Evolutionary conservation across 1,140 invertebrate species (phyloP), one percentile per base, ranked within the genome.

Genomic region (Megathymus violae): DNA sequence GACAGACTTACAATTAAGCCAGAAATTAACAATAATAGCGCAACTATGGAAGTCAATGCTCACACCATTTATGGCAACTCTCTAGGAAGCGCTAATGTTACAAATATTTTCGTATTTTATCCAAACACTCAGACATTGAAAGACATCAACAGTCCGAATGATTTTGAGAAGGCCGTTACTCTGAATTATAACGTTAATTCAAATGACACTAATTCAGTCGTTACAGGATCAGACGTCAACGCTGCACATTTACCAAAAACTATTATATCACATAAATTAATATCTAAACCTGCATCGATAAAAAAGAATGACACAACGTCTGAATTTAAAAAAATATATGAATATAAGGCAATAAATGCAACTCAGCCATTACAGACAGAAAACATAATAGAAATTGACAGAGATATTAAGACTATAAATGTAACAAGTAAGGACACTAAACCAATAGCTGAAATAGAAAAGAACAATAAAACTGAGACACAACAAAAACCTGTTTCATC

Each of bases 81-180:
- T 5, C 43, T 73, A 13, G 75, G 68, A 4, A 73, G 67, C 7
- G 76, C 75, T n/a, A 67, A 77, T 50, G 72, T 82, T 0, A 83
- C 74, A 13, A 83, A 83, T 36, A 52, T 82, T 7, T 82, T 72
- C 27, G 67, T 80, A 14, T 80, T 82, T 27, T 65, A 74, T 16
- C 43, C 67, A 17, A 67, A 50, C 1, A 46, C 56, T n/a, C 51
- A 36, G 9, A 13, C 61, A 43, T 6, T 61, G 38, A 31, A 66
- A 14, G n/a, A 58, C 9, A 47, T 34, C 7, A 31, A 7, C 4
- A 6, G 22, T 6, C 3, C 3, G 6, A 31, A 31, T 9, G 9
- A 31, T 31, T 31, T 31, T 1, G 9, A 3, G 9, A 31, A 31
- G 9, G 27, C 27, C 7, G 7, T 7, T 4, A 7, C 3, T 31